These are phyloP conservation scores for Camponotus fellah DNA, from an alignment of 2,888 invertebrate genomes.

Conservation along the genomic window DNA sequence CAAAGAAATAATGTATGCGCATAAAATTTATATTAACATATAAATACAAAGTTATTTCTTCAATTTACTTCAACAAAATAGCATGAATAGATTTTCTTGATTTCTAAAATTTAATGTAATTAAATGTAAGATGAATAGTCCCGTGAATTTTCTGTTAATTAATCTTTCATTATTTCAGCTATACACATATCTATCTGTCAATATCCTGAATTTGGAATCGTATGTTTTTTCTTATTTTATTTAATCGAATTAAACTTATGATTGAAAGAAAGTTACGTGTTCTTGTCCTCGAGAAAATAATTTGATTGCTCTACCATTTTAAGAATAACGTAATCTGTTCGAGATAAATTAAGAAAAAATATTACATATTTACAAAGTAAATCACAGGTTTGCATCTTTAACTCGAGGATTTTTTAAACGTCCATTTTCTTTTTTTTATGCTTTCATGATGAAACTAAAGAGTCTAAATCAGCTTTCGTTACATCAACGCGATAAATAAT, in stretches of 20 bases:
- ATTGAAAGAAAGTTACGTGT: not conserved
- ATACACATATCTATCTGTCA: not conserved
- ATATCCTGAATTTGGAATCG: not conserved
- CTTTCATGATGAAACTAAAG: not conserved
- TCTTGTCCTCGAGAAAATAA: not conserved
- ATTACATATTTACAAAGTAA: not conserved
- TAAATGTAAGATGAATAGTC: not conserved
- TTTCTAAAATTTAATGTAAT: not conserved
- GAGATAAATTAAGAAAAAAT: not conserved
- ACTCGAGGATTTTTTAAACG: not conserved
- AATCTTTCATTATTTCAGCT: not conserved
- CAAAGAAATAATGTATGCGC: not conserved
- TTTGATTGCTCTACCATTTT: not conserved
- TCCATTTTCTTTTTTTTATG: conserved; percentile 22
- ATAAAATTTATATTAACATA: not conserved
- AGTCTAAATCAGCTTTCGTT: conserved; percentile 14
- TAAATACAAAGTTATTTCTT: not conserved
- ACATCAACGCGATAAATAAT: conserved; percentile 17
- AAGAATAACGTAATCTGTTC: not conserved
- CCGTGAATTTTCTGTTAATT: not conserved
- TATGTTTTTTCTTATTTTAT: not conserved
- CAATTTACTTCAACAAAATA: not conserved
- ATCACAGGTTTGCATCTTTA: conserved; percentile 6
- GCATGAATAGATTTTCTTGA: not conserved
- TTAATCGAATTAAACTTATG: not conserved